Percentiles rank a stretch among this genome's conserved stretches.
Conservation (phyloP, 2,888 invertebrate species). For the Calliopum simillimum region DNA sequence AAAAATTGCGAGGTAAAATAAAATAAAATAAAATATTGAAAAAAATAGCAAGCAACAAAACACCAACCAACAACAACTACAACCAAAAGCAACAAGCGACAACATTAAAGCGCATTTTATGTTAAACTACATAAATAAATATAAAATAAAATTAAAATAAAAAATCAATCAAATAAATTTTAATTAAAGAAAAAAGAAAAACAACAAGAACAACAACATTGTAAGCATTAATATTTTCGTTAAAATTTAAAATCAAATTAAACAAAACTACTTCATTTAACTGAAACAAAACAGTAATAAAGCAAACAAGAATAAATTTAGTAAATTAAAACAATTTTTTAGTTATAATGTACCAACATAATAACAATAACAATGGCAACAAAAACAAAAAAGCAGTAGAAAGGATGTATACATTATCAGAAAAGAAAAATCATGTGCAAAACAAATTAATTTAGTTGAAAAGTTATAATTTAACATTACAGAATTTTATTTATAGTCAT, state of each 20-base stretch:
- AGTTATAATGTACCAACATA: conserved; percentile 28
- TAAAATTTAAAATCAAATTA: no score
- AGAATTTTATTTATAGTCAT: no score
- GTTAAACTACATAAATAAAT: neutral
- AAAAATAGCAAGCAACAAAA: conserved; percentile 27
- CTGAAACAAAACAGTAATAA: conserved; percentile 27
- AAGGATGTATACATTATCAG: conserved; percentile 16
- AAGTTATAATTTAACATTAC: neutral
- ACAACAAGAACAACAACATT: neutral
- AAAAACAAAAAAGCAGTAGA: conserved; percentile 22
- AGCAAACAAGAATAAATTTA: conserved; percentile 26
- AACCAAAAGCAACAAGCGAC: conserved; percentile 1
- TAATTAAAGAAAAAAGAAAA: neutral
- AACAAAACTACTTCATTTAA: no score
- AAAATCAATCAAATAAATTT: conserved; percentile 34
- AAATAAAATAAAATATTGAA: conserved; percentile 37
- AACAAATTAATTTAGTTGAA: conserved; percentile 5
- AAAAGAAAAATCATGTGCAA: neutral
- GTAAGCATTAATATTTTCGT: neutral
- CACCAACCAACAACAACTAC: neutral
- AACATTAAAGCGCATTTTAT: neutral
- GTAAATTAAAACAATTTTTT: conserved; percentile 15
- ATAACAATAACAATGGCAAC: conserved; percentile 33
- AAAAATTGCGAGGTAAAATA: conserved; percentile 18
- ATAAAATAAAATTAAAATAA: neutral